Evolutionary conservation across 2,888 invertebrate genomes (phyloP), one percentile per base, ranked within the genome.

Genomic region (Epinotia brunnichana): DNA sequence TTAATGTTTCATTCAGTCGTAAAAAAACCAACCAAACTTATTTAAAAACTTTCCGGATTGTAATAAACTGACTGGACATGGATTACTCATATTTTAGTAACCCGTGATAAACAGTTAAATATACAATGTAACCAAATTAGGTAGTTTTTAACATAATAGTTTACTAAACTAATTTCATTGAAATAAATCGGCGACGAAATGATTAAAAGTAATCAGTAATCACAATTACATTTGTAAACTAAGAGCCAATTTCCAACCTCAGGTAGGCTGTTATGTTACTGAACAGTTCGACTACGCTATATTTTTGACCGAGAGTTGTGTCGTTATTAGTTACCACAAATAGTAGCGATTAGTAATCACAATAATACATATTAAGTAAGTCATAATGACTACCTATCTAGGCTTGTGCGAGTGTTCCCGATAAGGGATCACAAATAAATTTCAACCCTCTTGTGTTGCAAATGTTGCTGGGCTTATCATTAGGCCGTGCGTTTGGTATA

Each of bases 51-150:
- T 44, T 44, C 44, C 44, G 1, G 44, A 44, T 15, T n/a, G 44
- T 44, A 44, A 44, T 44, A 5, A 48, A 5, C 4, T 15, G 48
- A n/a, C 48, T 48, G 15, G 15, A n/a, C 48, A 48, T 48, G 15
- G 15, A 48, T n/a, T n/a, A 48, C 1, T n/a, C 4, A 48, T 48
- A 44, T 48, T 48, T 48, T 44, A 2, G 9, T 13, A n/a, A n/a
- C 5, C 48, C 2, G 48, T n/a, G 48, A 44, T 48, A 48, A n/a
- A 48, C n/a, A 35, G 35, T 35, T 35, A 35, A 59, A 15, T 21
- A 13, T 21, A 44, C 7, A 61, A 44, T 61, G 24, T 21, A 61
- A 44, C 61, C 39, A 39, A 59, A 59, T 44, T 61, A 61, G 9
- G 9, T 9, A 35, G 41, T 24, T 24, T 21, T 48, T 44, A 48